phyloP scores from a whole-genome alignment of 2,888 invertebrate species.

The Taphrorychus bicolor region DNA sequence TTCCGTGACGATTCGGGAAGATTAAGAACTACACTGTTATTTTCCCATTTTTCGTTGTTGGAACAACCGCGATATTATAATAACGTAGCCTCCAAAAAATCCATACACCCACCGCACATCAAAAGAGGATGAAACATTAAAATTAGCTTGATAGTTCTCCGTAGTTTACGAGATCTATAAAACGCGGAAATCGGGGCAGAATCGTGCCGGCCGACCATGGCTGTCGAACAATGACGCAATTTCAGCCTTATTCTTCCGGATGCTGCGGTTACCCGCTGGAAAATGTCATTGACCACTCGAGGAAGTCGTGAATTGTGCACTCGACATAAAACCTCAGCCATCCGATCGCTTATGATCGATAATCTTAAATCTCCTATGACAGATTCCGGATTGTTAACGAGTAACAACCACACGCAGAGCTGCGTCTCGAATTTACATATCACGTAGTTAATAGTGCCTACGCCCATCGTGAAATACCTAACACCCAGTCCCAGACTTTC shows the following conservation, averaged over 20 bases:
- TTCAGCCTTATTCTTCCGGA: constrained; percentile 32
- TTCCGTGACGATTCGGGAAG: constrained; percentile 12
- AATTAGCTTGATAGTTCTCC: background rate
- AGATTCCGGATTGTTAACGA: background rate
- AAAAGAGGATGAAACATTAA: background rate
- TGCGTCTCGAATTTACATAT: constrained; percentile 1
- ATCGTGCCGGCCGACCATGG: constrained; percentile 12
- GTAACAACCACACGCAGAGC: constrained; percentile 4
- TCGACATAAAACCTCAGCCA: background rate
- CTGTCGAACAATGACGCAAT: constrained; percentile 21
- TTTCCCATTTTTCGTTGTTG: constrained; percentile 5
- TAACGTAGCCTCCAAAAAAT: background rate
- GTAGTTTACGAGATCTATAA: background rate
- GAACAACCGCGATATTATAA: constrained; percentile 3
- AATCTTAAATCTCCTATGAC: background rate
- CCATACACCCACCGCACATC: background rate
- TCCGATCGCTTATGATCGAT: background rate
- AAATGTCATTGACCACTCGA: constrained; percentile 32
- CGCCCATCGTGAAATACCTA: background rate
- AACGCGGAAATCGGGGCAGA: constrained; percentile 7
- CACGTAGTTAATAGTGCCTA: constrained; percentile 1
- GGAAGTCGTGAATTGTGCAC: constrained; percentile 10
- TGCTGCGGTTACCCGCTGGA: constrained; percentile 20
- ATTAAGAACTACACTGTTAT: constrained; percentile 10
- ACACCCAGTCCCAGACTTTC: background rate